Evolutionary conservation across 2,113 vertebrate genomes (phyloP), one percentile per base, ranked within the genome.

Genomic region (Pyrgilauda ruficollis): DNA sequence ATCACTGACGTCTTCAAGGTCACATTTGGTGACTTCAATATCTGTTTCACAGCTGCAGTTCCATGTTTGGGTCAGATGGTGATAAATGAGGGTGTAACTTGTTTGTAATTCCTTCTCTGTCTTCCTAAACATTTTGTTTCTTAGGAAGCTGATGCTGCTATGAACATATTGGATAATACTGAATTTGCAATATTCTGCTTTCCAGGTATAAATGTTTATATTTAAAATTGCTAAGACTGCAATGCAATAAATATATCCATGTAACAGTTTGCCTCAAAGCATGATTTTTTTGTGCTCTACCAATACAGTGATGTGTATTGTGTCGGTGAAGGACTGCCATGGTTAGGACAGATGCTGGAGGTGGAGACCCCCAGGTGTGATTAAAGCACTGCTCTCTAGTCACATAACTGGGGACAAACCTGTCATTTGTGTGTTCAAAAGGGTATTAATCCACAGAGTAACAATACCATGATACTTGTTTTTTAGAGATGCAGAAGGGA

Each of bases 171-270:
- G 84, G 77, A 68, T 82, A 94, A 95, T 44, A 92, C 87, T 5
- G 91, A 95, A 85, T 96, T 96, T 94, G 96, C 92, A 94, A 81
- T 95, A 94, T 96, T 95, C 84, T 96, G 96, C 97, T 97, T 92
- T 94, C 84, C 90, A 86, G 72, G 69, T 96, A 76, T 83, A 94
- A 97, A 93, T 96, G 90, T 86, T 95, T 95, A 63, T 91, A 89
- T 95, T 94, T 91, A 94, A 86, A 92, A 91, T 78, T 96, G 97
- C 96, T 95, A 80, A 95, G 96, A 94, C 78, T 94, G 50, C 62
- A 89, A 80, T 93, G 94, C 97, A 98, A 98, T 98, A 98, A 98
- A 98, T 93, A 87, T 61, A 62, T 87, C 64, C 59, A 31, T 94
- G 8, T 73, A 94, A 70, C 79, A 89, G 67, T n/a, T 91, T 82